Base-by-base conservation (phyloP, 2,888 invertebrate genomes). In the Vanessa cardui region DNA sequence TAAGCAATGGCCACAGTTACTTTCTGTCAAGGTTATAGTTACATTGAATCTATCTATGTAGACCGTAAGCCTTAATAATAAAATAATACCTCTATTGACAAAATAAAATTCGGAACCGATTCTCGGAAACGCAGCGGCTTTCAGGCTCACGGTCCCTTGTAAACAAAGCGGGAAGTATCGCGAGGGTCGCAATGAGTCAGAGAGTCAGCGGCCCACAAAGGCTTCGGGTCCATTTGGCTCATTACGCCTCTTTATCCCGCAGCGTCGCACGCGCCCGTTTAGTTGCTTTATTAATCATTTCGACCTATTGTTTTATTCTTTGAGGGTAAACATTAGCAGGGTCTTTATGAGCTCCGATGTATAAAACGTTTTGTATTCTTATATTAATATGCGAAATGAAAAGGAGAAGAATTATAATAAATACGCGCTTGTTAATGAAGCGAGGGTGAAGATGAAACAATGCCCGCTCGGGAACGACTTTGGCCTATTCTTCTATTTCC, bases 261-360 rank as follows among this genome's bases (percentile, higher is more conserved):
- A 18, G 56, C 39, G 58, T 33, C 47, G 58, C 47, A 50, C 52
- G 59, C 50, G 52, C 59, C 33, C 58, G 62, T 58, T 66, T 58
- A 54, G 50, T 61, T 50, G 67, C 61, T 64, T 64, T 70, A 70
- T 67, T 70, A 70, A 67, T 67, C 61, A 64, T 21, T 58, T 45
- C 4, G 15, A 33, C 47, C 52, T 45, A 61, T 67, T 70, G 70
- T 70, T 70, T 70, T 52, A 64, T 52, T 58, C 16, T 52, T 59
- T 39, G 58, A 49, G 60, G 56, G 62, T 15, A 67, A 70, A 69
- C 56, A 61, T 69, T 66, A 54, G 58, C 56, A 50, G 58, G 39
- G 46, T 20, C 59, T 69, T 65, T 58, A 50, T 65, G 62, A 61
- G 60, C 45, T 9, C 33, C 20, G 21, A 49, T 49, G 15, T 33